A percentile compares a stretch with the other conserved stretches of the same genome.
These are phyloP conservation scores for Procambarus virginalis DNA, from an alignment of 1,140 invertebrate genomes.

Conservation along the genomic window DNA sequence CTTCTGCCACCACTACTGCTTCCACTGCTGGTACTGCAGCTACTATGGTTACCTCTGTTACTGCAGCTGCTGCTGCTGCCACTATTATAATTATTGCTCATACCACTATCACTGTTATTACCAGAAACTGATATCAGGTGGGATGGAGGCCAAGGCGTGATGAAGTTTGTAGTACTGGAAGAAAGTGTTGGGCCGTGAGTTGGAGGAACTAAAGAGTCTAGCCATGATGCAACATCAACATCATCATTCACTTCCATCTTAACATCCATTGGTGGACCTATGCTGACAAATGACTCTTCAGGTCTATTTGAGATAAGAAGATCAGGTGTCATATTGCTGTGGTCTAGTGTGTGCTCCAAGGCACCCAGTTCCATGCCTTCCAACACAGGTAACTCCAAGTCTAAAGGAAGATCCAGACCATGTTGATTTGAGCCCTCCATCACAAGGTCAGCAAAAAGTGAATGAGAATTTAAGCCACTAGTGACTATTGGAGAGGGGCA, in stretches of 20 bases:
- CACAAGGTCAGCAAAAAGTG: constrained; percentile 69
- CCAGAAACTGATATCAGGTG: constrained; percentile 16
- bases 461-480: constrained; percentile 52
- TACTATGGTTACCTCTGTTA: constrained; percentile 40
- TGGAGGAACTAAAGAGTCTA: constrained; percentile 54
- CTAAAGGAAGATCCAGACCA: constrained; percentile 71
- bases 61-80: constrained; percentile 23
- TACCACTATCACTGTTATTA: constrained; percentile 43
- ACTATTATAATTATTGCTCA: constrained; percentile 38
- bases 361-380: constrained; percentile 71
- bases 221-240: constrained; percentile 62
- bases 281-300: background rate
- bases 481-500: constrained; percentile 35
- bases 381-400: constrained; percentile 70
- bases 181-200: constrained; percentile 7
- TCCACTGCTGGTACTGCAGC: constrained; percentile 41
- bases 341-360: constrained; percentile 44
- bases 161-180: constrained; percentile 10
- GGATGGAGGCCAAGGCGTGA: constrained; percentile 28
- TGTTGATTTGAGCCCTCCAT: constrained; percentile 70
- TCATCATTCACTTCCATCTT: constrained; percentile 66
- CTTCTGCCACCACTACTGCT: constrained; percentile 41
- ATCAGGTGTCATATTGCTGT: constrained; percentile 16
- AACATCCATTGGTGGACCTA: constrained; percentile 39
- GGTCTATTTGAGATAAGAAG: constrained; percentile 4